Base-by-base conservation (phyloP, 2,797 vertebrate genomes). In the Microctenopoma steveboyesi region DNA sequence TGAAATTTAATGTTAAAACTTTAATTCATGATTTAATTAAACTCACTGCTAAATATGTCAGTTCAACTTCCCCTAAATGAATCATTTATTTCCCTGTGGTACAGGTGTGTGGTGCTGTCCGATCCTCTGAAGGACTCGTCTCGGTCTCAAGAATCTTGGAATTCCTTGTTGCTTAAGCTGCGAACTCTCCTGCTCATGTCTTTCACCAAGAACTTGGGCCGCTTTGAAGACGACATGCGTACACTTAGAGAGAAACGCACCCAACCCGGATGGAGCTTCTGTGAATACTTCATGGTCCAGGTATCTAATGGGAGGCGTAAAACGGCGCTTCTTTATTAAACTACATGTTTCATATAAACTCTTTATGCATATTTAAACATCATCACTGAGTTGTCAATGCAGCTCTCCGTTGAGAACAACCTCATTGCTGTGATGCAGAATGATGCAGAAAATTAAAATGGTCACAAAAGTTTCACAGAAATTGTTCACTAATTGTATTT, bases 251-350 rank as follows among this genome's bases (percentile, higher is more conserved):
- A 99, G 93, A 98, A 98, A 83, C 96, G 98, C 84, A 98, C 97
- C 0, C 97, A 99, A 88, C 97, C 98, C 0, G 97, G 96, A 76
- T 99, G 98, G 98, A 98, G 98, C 91, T 99, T 99, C 92, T 98
- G 97, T 52, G 96, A 99, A 76, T 99, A 99, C 91, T 99, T 99
- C 92, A 99, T 99, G 97, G 98, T 99, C 56, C 98, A 99, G 97
- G 98, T 99, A 81, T 1, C 4, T 4, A 45, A 35, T 30, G 27
- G n/a, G 53, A 13, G 37, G 37, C 2, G 1, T 4, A 10, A 6
- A 22, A 0, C 37, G 33, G 7, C 9, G 33, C 33, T 35, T 35
- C 7, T 9, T 7, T 4, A 35, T 8, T 35, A 35, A 35, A 35
- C 33, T 35, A 35, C 33, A 2, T 9, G 9, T 35, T 35, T 35